Percentiles rank a stretch among this genome's conserved stretches.
Conservation (phyloP, 92 coral and sea anemone genomes). For the Palythoa grandiflora region DNA sequence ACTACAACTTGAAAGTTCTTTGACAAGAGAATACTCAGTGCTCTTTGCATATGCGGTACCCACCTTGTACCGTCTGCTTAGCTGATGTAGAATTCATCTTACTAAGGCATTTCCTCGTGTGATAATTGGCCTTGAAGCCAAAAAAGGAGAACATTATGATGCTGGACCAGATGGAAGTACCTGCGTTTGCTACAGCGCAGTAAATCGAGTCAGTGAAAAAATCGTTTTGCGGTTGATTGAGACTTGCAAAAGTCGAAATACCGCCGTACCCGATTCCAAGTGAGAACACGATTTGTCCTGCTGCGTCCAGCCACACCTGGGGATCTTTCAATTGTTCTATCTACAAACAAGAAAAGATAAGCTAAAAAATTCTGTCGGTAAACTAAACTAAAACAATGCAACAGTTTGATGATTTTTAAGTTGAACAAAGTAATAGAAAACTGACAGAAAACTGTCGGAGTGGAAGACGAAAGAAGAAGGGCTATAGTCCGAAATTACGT, state of each 20-base stretch:
- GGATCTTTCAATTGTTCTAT: slow-evolving; percentile 83
- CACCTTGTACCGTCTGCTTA: too few species aligned
- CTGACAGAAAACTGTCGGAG: too few species aligned
- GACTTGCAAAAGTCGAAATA: slow-evolving; percentile 76
- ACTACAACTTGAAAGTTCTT: too few species aligned
- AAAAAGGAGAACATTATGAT: slow-evolving; percentile 94
- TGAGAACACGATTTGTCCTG: slow-evolving; percentile 94
- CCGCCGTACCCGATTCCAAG: slow-evolving; percentile 95
- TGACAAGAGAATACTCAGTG: too few species aligned
- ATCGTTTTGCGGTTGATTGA: slow-evolving; percentile 78
- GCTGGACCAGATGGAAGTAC: slow-evolving; percentile 93
- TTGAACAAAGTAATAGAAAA: too few species aligned
- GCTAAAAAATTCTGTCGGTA: background rate
- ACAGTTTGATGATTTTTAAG: too few species aligned
- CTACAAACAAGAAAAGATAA: slow-evolving; percentile 41
- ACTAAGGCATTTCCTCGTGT: slow-evolving; percentile 61
- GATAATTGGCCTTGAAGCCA: slow-evolving; percentile 82
- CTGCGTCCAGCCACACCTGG: slow-evolving; percentile 97
- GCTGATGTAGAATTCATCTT: background rate
- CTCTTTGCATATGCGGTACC: too few species aligned
- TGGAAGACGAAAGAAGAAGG: too few species aligned
- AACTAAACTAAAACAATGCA: too few species aligned
- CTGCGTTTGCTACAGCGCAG: slow-evolving; percentile 82
- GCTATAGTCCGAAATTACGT: too few species aligned
- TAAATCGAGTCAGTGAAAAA: slow-evolving; percentile 82